Evolutionary conservation across 2,888 invertebrate species (phyloP).

Genomic region (Anodontia alba): DNA sequence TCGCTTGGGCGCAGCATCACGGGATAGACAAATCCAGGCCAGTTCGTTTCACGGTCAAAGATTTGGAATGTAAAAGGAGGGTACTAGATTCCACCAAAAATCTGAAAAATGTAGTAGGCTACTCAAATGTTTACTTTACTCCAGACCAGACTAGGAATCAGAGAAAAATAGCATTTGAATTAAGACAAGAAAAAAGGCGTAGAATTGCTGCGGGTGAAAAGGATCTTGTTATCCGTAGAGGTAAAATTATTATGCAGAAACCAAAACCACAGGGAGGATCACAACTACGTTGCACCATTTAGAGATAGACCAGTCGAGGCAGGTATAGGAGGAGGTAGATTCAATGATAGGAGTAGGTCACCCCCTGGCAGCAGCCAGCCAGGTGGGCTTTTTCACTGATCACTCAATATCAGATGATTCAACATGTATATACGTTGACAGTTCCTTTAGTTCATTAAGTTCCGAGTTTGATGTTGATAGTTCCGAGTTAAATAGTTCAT

Average conservation of each 20-base stretch:
- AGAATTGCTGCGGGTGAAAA: not conserved
- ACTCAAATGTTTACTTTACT: not conserved
- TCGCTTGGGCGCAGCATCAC: not conserved
- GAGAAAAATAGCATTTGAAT: not conserved
- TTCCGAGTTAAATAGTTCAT: not conserved
- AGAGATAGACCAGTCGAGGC: no score
- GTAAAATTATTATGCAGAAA: not conserved
- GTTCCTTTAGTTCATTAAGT: not conserved
- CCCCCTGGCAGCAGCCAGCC: not conserved
- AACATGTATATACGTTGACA: not conserved
- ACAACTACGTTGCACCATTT: not conserved
- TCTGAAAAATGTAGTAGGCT: not conserved
- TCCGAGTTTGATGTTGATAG: not conserved
- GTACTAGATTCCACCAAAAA: not conserved
- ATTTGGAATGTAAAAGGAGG: not conserved
- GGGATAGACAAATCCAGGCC: not conserved
- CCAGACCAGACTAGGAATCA: not conserved
- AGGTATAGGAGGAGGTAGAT: not conserved
- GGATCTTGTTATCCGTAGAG: not conserved
- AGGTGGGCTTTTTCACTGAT: not conserved
- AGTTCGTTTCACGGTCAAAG: not conserved
- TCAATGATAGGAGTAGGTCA: not conserved
- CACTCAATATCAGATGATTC: not conserved
- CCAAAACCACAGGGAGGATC: not conserved
- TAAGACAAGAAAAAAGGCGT: not conserved